Conservation (phyloP, 2,113 vertebrate species). For the Scatophagus argus region DNA sequence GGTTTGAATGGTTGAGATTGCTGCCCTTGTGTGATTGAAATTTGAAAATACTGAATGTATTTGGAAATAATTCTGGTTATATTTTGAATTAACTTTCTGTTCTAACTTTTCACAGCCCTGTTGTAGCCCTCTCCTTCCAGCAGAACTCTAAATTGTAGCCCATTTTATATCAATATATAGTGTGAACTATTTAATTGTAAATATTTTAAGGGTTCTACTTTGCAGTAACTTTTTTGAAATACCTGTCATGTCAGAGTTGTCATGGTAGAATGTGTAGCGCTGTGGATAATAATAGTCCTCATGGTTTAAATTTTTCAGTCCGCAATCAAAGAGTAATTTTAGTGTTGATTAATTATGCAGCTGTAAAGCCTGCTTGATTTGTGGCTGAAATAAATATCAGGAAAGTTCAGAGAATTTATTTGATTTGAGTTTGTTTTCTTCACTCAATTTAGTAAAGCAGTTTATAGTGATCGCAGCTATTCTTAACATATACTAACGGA, state of each 20-base stretch:
- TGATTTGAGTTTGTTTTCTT: background rate
- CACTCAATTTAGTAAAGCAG: background rate
- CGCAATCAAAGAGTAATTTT: background rate
- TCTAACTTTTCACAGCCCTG: background rate
- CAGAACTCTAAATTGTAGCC: background rate
- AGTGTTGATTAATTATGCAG: background rate
- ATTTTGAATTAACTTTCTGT: background rate
- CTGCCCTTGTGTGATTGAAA: background rate
- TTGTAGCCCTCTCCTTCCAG: background rate
- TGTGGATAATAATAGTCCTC: background rate
- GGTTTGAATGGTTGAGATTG: background rate
- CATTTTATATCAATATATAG: background rate
- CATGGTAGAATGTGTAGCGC: background rate
- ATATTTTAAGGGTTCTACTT: background rate
- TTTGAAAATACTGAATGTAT: background rate
- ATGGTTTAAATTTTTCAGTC: background rate
- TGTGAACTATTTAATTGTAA: background rate
- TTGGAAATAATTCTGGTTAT: background rate
- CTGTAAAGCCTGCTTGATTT: background rate
- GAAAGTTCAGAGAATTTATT: background rate
- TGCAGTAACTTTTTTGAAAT: background rate
- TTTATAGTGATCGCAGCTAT: background rate
- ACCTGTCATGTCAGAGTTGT: background rate
- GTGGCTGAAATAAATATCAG: slow-evolving; percentile 6
- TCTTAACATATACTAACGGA: slow-evolving; percentile 1